A percentile compares a stretch with the other conserved stretches of the same genome.
These are phyloP conservation scores for Phasia obesa DNA, from an alignment of 2,888 invertebrate species.

Conservation along the genomic window DNA sequence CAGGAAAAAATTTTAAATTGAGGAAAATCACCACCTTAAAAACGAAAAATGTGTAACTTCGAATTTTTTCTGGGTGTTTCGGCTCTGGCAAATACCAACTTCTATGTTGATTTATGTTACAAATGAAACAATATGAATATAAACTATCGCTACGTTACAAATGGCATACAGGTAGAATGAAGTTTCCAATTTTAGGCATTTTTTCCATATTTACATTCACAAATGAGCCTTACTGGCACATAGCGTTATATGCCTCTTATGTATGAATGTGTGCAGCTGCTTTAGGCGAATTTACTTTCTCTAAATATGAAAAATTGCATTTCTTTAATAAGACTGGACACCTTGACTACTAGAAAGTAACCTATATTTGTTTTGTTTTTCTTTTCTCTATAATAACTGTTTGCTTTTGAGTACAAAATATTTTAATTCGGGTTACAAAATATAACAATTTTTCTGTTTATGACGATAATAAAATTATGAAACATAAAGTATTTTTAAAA, in stretches of 20 bases:
- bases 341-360: conserved; percentile 46
- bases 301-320: conserved; percentile 61
- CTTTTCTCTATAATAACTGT: neutral
- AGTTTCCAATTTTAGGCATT: conserved; percentile 28
- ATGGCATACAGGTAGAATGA: conserved; percentile 34
- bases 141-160: conserved; percentile 59
- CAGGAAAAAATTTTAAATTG: conserved; percentile 54
- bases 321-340: conserved; percentile 32
- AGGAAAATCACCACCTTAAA: conserved; percentile 54
- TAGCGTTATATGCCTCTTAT: neutral
- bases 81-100: neutral
- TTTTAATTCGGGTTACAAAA: conserved; percentile 26
- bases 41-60: neutral
- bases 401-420: neutral
- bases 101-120: conserved; percentile 55
- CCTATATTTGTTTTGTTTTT: conserved; percentile 39
- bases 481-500: too few relatives aligned
- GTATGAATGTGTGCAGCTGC: too few relatives aligned
- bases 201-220: conserved; percentile 7
- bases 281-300: conserved; percentile 48
- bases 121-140: conserved; percentile 68
- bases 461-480: too few relatives aligned
- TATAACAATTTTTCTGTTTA: neutral
- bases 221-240: neutral
- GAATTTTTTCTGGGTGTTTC: conserved; percentile 19